A percentile compares a stretch with the other conserved stretches of the same genome.
phyloP scores from a whole-genome alignment of 2,888 invertebrate species.

The Melieria omissa region DNA sequence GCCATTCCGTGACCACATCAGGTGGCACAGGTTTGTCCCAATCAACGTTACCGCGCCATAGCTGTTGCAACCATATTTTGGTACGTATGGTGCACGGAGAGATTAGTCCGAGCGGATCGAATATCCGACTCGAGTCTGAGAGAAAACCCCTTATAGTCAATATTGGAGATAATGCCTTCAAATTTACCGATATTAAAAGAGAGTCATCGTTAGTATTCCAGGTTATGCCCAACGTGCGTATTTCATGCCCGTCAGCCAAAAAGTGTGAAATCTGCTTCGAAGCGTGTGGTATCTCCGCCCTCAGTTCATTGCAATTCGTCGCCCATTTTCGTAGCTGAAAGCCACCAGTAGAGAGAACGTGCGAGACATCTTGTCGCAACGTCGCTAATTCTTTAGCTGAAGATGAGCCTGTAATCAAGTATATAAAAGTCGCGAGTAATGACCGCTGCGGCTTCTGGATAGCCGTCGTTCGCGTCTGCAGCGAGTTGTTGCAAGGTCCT shows the following conservation, averaged over 20 bases:
- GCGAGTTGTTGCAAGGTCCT: constrained; percentile 29
- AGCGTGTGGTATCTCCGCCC: background rate
- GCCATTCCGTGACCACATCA: background rate
- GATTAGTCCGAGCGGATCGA: constrained; percentile 14
- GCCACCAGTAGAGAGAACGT: background rate
- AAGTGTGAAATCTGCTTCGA: background rate
- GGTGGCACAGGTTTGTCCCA: constrained; percentile 21
- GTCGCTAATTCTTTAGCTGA: background rate
- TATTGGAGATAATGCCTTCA: background rate
- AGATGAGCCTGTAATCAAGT: constrained; percentile 29
- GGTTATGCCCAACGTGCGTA: constrained; percentile 1
- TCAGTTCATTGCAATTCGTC: constrained; percentile 13
- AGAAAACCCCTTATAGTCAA: constrained; percentile 6
- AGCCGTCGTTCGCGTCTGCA: constrained; percentile 10
- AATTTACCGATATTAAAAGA: background rate
- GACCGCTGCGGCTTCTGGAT: background rate
- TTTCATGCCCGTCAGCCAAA: constrained; percentile 1
- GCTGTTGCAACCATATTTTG: background rate
- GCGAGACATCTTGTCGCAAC: background rate
- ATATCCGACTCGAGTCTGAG: constrained; percentile 4
- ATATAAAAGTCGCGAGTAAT: constrained; percentile 35
- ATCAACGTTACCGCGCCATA: background rate
- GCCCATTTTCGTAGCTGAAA: constrained; percentile 10
- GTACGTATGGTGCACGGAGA: constrained; percentile 5
- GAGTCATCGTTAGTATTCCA: constrained; percentile 10